Conservation (phyloP, 2,113 vertebrate species). For the Gambusia affinis region DNA sequence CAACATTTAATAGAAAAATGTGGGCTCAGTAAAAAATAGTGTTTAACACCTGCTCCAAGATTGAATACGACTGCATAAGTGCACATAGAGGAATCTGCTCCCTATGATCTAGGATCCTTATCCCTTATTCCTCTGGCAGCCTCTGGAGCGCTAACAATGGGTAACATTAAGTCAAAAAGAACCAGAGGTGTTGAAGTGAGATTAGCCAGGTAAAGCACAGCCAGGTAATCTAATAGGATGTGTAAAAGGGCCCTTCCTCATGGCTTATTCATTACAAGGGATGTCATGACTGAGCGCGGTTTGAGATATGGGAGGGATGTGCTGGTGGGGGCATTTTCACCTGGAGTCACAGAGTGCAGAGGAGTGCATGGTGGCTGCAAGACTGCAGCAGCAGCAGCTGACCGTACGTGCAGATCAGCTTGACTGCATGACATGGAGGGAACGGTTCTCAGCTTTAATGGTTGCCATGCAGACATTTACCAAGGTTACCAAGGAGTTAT, state of each 20-base stretch:
- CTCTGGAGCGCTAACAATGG: constrained; percentile 2
- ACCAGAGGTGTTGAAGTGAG: constrained; percentile 61
- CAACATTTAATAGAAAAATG: no score
- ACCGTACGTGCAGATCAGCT: constrained; percentile 42
- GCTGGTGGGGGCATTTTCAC: constrained; percentile 70
- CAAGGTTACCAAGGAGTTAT: no score
- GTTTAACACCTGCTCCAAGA: background rate
- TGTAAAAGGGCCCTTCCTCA: constrained; percentile 76
- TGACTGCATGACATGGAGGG: constrained; percentile 16
- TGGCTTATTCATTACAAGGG: constrained; percentile 80
- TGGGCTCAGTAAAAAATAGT: no score
- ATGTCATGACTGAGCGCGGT: constrained; percentile 75
- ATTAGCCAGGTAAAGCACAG: constrained; percentile 71
- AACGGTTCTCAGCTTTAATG: background rate
- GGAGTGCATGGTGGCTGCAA: constrained; percentile 53
- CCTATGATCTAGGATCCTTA: constrained; percentile 36
- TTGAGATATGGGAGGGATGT: constrained; percentile 65
- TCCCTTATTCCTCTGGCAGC: constrained; percentile 32
- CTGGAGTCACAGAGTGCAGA: constrained; percentile 65
- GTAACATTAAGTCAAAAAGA: constrained; percentile 47
- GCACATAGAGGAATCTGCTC: background rate
- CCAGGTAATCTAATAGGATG: constrained; percentile 75
- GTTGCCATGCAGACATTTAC: background rate
- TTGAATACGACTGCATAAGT: background rate
- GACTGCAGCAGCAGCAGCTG: constrained; percentile 51